Percentiles rank a stretch among this genome's conserved stretches.
phyloP scores from a whole-genome alignment of 2,113 vertebrate species.

The Mastomys natalensis region DNA sequence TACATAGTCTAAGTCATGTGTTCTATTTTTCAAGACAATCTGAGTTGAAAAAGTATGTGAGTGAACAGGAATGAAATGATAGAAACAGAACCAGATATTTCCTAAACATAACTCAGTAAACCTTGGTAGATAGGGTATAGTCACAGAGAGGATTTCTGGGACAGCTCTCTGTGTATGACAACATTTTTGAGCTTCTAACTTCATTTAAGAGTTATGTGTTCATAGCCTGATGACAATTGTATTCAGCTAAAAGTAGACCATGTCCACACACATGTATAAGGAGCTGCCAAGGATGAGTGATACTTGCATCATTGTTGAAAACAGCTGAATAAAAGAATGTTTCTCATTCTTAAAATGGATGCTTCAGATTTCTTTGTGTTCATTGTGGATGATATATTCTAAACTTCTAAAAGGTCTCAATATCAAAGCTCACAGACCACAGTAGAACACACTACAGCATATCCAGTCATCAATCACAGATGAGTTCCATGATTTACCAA shows the following conservation, averaged over 20 bases:
- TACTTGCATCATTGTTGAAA: slow-evolving; percentile 54
- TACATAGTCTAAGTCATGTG: background rate
- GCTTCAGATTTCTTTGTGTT: slow-evolving; percentile 24
- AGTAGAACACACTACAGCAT: background rate
- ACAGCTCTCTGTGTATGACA: slow-evolving; percentile 61
- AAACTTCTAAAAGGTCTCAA: background rate
- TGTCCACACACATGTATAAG: slow-evolving; percentile 29
- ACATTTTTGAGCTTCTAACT: slow-evolving; percentile 53
- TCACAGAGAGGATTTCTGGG: slow-evolving; percentile 52
- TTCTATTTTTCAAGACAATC: slow-evolving; percentile 38
- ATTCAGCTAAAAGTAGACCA: slow-evolving; percentile 18
- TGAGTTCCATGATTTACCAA: background rate
- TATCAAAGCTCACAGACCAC: background rate
- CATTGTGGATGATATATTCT: background rate
- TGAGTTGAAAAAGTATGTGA: background rate
- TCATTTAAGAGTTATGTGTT: slow-evolving; percentile 64
- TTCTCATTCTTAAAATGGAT: slow-evolving; percentile 40
- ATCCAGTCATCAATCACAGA: rapidly evolving
- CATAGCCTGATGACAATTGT: slow-evolving; percentile 45
- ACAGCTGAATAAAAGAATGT: slow-evolving; percentile 20
- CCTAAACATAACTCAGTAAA: slow-evolving; percentile 35
- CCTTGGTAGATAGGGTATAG: slow-evolving; percentile 32
- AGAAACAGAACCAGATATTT: slow-evolving; percentile 30
- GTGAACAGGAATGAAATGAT: background rate
- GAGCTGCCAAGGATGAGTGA: slow-evolving; percentile 57